Evolutionary conservation across 2,797 vertebrate genomes (phyloP).

Genomic region (Poecilia velifera): DNA sequence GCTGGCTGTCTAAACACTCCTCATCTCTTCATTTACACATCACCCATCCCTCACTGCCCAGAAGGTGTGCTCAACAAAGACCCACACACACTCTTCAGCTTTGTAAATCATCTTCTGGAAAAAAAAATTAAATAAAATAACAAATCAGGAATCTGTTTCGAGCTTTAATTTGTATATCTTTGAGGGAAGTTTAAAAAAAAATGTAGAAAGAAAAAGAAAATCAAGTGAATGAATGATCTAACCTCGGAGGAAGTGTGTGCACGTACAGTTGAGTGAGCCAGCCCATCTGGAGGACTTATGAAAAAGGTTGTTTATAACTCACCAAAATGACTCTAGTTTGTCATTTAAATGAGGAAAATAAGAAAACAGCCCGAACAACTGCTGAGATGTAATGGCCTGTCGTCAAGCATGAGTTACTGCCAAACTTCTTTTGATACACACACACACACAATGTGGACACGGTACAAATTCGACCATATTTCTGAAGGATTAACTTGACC

Average conservation of each 20-base stretch:
- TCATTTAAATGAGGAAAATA: slow-evolving; percentile 7
- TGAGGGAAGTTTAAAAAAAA: slow-evolving; percentile 5
- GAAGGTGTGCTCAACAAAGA: slow-evolving; percentile 1
- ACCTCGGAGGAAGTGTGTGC: slow-evolving; percentile 23
- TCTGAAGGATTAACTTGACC: background rate
- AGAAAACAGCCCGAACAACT: background rate
- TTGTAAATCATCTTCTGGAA: slow-evolving; percentile 13
- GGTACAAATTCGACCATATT: background rate
- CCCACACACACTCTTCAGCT: background rate
- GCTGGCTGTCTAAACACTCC: slow-evolving; percentile 47
- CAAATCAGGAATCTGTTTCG: slow-evolving; percentile 11
- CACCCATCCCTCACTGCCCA: slow-evolving; percentile 26
- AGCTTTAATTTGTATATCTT: slow-evolving; percentile 10
- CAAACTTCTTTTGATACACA: slow-evolving; percentile 1
- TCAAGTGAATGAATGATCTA: slow-evolving; percentile 25
- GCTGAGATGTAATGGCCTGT: background rate
- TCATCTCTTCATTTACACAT: slow-evolving; percentile 56
- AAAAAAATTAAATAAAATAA: background rate
- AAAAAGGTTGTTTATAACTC: slow-evolving; percentile 22
- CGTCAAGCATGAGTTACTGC: slow-evolving; percentile 19
- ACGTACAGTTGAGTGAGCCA: slow-evolving; percentile 21
- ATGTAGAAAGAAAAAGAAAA: slow-evolving; percentile 19
- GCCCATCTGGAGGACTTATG: slow-evolving; percentile 50
- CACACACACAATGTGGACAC: background rate
- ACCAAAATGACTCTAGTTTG: slow-evolving; percentile 17